phyloP scores from a whole-genome alignment of 2,113 vertebrate genomes.

The Myanophis thanlyinensis region DNA sequence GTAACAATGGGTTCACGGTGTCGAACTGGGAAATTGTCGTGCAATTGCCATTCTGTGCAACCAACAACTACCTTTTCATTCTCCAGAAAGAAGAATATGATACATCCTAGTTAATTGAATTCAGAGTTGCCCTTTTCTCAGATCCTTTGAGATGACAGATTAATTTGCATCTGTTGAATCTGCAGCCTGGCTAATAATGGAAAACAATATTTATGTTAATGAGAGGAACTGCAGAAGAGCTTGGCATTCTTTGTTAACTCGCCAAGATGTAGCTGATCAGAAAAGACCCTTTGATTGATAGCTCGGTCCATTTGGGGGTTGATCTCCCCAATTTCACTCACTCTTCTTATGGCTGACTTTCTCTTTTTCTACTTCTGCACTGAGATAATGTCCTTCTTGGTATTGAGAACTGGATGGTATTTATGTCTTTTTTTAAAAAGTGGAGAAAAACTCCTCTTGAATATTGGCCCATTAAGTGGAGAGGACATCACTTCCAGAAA shows the following conservation, averaged over 20 bases:
- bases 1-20: not conserved
- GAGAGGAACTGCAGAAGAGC: constrained; percentile 30
- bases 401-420: not conserved
- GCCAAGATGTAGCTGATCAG: constrained; percentile 30
- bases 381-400: not conserved
- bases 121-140: constrained; percentile 37
- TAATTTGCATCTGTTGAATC: constrained; percentile 47
- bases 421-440: not conserved
- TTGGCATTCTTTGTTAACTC: constrained; percentile 45
- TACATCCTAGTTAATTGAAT: constrained; percentile 12
- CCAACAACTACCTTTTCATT: rapidly evolving
- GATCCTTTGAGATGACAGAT: constrained; percentile 36
- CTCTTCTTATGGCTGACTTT: not conserved
- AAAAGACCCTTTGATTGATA: not conserved
- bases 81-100: not conserved
- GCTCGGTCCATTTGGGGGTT: not conserved
- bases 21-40: not conserved
- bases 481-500: not conserved
- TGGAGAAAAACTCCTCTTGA: not conserved
- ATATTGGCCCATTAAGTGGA: not conserved
- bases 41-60: not conserved
- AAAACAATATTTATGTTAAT: constrained; percentile 60
- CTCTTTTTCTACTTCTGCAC: not conserved
- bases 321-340: not conserved
- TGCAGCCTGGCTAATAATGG: constrained; percentile 40